phyloP scores from a whole-genome alignment of 2,888 invertebrate species.

The Artemia sinica region DNA sequence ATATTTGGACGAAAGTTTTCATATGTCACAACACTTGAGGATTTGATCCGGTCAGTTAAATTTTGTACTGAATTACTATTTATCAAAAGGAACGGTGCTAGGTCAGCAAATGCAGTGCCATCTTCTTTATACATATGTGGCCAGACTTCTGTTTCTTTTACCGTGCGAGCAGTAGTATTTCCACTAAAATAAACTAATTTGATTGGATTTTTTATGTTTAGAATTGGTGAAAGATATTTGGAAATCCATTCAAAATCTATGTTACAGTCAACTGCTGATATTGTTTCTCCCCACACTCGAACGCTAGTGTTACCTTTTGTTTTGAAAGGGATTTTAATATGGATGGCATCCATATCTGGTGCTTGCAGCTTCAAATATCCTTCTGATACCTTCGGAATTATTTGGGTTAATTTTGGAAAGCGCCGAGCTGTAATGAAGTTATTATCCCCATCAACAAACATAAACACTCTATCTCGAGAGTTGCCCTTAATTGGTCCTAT shows the following conservation, averaged over 20 bases:
- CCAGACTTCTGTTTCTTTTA: neutral
- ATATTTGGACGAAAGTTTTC: constrained; percentile 52
- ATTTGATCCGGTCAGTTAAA: constrained; percentile 41
- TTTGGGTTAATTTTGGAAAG: constrained; percentile 39
- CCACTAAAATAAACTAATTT: neutral
- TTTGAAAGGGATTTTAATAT: constrained; percentile 25
- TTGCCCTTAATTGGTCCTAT: constrained; percentile 35
- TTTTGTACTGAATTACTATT: constrained; percentile 48
- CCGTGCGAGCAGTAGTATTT: neutral
- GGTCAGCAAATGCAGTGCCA: constrained; percentile 44
- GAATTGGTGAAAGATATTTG: neutral
- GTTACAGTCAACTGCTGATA: neutral
- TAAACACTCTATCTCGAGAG: constrained; percentile 35
- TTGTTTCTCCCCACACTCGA: neutral
- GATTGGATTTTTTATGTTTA: neutral
- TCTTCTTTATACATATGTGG: neutral
- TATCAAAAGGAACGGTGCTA: constrained; percentile 47
- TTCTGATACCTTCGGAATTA: constrained; percentile 33
- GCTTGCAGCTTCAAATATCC: constrained; percentile 26
- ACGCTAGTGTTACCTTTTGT: neutral
- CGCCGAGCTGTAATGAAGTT: constrained; percentile 42
- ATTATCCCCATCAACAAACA: constrained; percentile 40
- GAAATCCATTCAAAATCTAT: neutral
- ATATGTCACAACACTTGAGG: constrained; percentile 35
- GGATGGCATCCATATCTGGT: constrained; percentile 24